Evolutionary conservation across 2,888 invertebrate genomes (phyloP).

Genomic region (Drosophila leonis): DNA sequence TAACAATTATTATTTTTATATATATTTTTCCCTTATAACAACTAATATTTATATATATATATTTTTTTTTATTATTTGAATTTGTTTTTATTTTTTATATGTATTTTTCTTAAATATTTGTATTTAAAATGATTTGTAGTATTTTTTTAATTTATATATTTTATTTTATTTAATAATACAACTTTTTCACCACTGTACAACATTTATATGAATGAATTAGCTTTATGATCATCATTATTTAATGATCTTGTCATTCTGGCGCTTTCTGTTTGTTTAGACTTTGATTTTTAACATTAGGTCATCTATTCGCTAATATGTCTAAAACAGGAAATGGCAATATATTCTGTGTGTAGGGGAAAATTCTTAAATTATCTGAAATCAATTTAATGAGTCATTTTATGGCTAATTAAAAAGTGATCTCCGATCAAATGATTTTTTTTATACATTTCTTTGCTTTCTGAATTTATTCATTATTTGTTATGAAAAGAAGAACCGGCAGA

Average conservation of each 20-base stretch:
- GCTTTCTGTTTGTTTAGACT: constrained; percentile 28
- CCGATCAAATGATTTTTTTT: background rate
- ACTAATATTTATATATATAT: too few species aligned
- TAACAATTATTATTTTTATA: too few species aligned
- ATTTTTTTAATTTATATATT: background rate
- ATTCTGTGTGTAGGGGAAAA: background rate
- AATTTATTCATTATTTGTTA: too few species aligned
- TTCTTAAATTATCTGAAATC: background rate
- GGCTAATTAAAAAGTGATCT: background rate
- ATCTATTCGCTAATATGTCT: constrained; percentile 3
- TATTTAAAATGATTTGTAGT: too few species aligned
- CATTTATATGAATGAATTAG: constrained; percentile 35
- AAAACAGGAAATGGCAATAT: constrained; percentile 21
- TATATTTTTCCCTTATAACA: too few species aligned
- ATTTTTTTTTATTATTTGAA: too few species aligned
- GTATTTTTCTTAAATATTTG: too few species aligned
- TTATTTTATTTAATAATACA: background rate
- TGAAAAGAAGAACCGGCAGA: too few species aligned
- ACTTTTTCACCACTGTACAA: background rate
- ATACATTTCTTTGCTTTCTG: too few species aligned
- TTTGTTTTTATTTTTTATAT: too few species aligned
- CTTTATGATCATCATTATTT: constrained; percentile 8
- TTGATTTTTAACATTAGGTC: constrained; percentile 35
- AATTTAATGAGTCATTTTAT: background rate
- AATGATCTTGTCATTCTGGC: constrained; percentile 2